These are phyloP conservation scores for Crambe crambe DNA, from an alignment of 37 sponge, comb jelly and placozoan genomes.

Conservation along the genomic window DNA sequence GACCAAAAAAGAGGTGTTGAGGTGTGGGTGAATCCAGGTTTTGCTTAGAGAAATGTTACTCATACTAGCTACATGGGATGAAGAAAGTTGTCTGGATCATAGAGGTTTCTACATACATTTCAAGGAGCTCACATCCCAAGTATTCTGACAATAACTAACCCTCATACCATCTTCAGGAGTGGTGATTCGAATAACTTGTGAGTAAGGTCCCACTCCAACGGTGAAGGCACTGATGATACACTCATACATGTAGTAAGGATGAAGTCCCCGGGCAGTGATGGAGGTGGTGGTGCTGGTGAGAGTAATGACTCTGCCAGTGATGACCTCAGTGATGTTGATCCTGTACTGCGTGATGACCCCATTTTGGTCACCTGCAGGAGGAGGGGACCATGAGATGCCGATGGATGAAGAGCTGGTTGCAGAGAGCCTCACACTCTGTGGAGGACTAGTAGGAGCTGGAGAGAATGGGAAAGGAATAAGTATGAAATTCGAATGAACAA, in stretches of 20 bases:
- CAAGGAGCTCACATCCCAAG: no score
- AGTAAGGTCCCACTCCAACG: conserved; percentile 39
- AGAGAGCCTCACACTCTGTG: neutral
- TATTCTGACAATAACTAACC: no score
- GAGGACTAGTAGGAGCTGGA: conserved; percentile 22
- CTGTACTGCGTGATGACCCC: conserved; percentile 38
- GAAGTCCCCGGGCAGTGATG: conserved; percentile 7
- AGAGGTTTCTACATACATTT: no score
- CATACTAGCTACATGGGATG: no score
- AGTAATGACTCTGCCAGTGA: neutral
- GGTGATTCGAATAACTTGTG: conserved; percentile 1
- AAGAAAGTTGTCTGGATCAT: neutral
- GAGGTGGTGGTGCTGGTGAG: neutral
- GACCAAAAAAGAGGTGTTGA: no score
- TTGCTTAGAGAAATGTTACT: no score
- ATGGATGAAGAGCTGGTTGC: conserved; percentile 4
- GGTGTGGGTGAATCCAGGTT: no score
- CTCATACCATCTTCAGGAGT: conserved; percentile 52
- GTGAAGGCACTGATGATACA: conserved; percentile 31
- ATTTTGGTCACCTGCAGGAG: conserved; percentile 20
- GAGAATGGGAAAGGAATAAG: neutral
- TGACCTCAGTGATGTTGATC: conserved; percentile 30
- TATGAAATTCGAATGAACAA: no score
- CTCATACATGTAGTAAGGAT: conserved; percentile 41
- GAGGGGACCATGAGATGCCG: conserved; percentile 27